phyloP scores from a whole-genome alignment of 2,113 vertebrate species.

The Platysteira castanea region DNA sequence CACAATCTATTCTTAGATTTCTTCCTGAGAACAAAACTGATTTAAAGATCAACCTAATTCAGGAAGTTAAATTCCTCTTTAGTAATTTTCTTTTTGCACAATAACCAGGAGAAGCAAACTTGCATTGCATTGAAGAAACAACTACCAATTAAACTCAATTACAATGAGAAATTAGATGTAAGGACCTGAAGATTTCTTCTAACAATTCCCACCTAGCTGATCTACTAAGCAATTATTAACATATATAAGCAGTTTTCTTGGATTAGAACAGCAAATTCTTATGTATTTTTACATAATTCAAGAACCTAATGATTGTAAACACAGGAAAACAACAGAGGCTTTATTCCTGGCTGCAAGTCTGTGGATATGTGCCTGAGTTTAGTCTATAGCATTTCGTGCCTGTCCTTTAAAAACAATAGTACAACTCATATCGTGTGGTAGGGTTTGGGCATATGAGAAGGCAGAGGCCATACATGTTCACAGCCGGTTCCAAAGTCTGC shows the following conservation, averaged over 20 bases:
- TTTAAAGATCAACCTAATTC: background rate
- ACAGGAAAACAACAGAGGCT: background rate
- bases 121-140: background rate
- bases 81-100: background rate
- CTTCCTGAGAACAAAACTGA: background rate
- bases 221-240: background rate
- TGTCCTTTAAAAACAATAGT: background rate
- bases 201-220: background rate
- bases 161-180: background rate
- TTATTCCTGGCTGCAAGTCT: background rate
- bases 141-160: background rate
- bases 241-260: background rate
- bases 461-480: background rate
- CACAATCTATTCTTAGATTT: background rate
- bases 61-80: background rate
- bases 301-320: background rate
- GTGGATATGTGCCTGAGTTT: background rate
- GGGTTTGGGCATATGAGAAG: background rate
- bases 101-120: constrained; percentile 17
- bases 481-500: background rate
- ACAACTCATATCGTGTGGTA: background rate
- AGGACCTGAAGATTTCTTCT: background rate
- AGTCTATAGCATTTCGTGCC: background rate
- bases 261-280: background rate
- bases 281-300: background rate